These are phyloP conservation scores for Heliconius melpomene DNA, from an alignment of 1,140 invertebrate species.

Conservation along the genomic window DNA sequence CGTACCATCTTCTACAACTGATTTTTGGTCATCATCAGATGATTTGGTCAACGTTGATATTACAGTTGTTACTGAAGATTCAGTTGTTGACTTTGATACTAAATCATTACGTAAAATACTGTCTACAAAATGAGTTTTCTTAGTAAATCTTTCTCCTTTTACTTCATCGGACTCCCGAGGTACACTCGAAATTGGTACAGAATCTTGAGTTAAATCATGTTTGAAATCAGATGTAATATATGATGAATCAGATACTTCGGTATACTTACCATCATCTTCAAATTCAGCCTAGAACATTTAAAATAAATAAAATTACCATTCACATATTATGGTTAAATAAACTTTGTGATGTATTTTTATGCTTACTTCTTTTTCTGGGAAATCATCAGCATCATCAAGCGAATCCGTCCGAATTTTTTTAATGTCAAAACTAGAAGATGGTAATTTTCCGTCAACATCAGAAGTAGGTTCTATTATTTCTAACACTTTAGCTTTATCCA, in stretches of 20 bases:
- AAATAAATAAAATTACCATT: conserved; percentile 21
- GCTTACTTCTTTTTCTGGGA: conserved; percentile 78
- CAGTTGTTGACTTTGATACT: conserved; percentile 74
- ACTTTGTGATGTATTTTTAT: neutral
- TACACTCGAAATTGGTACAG: conserved; percentile 41
- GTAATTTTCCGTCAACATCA: conserved; percentile 70
- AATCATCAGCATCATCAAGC: conserved; percentile 79
- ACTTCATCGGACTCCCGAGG: conserved; percentile 44
- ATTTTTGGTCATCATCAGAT: conserved; percentile 74
- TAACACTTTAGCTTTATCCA: conserved; percentile 79
- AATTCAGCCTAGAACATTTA: conserved; percentile 60
- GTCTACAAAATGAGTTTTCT: conserved; percentile 66
- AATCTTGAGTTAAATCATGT: conserved; percentile 37
- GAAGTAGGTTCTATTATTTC: conserved; percentile 80
- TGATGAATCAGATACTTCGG: conserved; percentile 31
- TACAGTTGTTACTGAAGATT: conserved; percentile 74
- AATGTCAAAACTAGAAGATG: conserved; percentile 72
- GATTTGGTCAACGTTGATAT: conserved; percentile 74
- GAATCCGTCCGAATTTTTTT: conserved; percentile 78
- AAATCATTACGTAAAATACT: conserved; percentile 64
- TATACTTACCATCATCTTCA: conserved; percentile 62
- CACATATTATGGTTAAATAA: neutral
- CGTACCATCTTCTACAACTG: conserved; percentile 71
- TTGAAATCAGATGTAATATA: conserved; percentile 35
- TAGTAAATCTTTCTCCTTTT: conserved; percentile 51